Evolutionary conservation across 1,140 invertebrate genomes (phyloP).

Genomic region (Pseudomyrmex flavicornis): DNA sequence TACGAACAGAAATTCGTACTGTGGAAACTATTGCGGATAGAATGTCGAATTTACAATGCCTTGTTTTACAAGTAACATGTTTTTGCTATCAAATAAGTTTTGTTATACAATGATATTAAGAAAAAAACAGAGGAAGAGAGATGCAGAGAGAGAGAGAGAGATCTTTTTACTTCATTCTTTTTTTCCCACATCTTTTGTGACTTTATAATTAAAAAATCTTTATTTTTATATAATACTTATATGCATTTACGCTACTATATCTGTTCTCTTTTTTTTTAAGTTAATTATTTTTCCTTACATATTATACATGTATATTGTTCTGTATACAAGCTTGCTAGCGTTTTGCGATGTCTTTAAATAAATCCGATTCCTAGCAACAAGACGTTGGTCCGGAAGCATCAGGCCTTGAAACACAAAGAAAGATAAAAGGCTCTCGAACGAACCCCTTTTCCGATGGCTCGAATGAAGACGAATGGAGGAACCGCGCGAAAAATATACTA

Average conservation of each 20-base stretch:
- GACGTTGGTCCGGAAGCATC: slow-evolving; percentile 61
- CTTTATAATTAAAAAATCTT: neutral
- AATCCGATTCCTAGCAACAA: slow-evolving; percentile 52
- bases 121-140: too few species aligned
- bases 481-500: slow-evolving; percentile 65
- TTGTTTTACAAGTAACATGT: neutral
- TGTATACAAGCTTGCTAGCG: slow-evolving; percentile 6
- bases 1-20: slow-evolving; percentile 4
- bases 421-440: slow-evolving; percentile 71
- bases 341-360: slow-evolving; percentile 56
- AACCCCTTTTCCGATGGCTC: slow-evolving; percentile 58
- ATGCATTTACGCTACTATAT: neutral
- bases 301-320: neutral
- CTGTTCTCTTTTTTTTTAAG: neutral
- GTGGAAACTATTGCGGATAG: neutral
- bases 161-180: neutral
- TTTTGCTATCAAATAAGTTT: neutral
- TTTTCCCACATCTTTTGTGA: neutral
- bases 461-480: slow-evolving; percentile 78
- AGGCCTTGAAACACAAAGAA: slow-evolving; percentile 63
- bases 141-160: too few species aligned
- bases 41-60: slow-evolving; percentile 16
- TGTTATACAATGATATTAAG: neutral
- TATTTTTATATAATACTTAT: neutral
- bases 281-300: neutral